These are phyloP conservation scores for Archips xylosteana DNA, from an alignment of 2,888 invertebrate species.

Conservation along the genomic window DNA sequence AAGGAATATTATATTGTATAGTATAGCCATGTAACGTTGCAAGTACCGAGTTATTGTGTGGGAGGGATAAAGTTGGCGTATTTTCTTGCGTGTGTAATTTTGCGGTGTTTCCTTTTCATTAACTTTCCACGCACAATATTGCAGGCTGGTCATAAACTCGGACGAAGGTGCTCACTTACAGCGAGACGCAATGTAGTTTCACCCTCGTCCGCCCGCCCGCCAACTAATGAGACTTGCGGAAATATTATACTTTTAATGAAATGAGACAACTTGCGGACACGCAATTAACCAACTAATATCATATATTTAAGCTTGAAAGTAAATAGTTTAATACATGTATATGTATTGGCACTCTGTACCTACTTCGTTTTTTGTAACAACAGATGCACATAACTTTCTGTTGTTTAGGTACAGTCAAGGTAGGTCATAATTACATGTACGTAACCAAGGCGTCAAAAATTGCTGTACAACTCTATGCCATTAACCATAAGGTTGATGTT, in stretches of 20 bases:
- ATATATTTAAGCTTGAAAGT: slow-evolving; percentile 7
- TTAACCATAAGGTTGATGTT: too few species aligned
- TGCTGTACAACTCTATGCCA: too few species aligned
- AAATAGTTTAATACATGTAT: neutral
- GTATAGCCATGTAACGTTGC: slow-evolving; percentile 13
- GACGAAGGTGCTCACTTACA: slow-evolving; percentile 62
- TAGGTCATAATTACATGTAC: too few species aligned
- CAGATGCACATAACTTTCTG: too few species aligned
- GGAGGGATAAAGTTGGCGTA: slow-evolving; percentile 37
- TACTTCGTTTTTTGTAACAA: too few species aligned
- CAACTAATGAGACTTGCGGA: slow-evolving; percentile 71
- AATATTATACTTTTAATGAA: slow-evolving; percentile 77
- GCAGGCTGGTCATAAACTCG: slow-evolving; percentile 73
- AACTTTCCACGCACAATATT: slow-evolving; percentile 81
- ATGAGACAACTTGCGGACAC: slow-evolving; percentile 57
- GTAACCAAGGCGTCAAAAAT: too few species aligned
- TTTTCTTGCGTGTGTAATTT: slow-evolving; percentile 46
- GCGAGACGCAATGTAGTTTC: slow-evolving; percentile 55
- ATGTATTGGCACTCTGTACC: neutral
- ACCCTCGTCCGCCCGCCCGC: slow-evolving; percentile 53
- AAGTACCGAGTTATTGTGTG: slow-evolving; percentile 27
- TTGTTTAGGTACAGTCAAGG: too few species aligned
- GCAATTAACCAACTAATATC: slow-evolving; percentile 38
- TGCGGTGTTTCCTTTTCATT: slow-evolving; percentile 57
- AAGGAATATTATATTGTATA: slow-evolving; percentile 6